Evolutionary conservation across 1,140 invertebrate genomes (phyloP).

Genomic region (Chelonus insularis): DNA sequence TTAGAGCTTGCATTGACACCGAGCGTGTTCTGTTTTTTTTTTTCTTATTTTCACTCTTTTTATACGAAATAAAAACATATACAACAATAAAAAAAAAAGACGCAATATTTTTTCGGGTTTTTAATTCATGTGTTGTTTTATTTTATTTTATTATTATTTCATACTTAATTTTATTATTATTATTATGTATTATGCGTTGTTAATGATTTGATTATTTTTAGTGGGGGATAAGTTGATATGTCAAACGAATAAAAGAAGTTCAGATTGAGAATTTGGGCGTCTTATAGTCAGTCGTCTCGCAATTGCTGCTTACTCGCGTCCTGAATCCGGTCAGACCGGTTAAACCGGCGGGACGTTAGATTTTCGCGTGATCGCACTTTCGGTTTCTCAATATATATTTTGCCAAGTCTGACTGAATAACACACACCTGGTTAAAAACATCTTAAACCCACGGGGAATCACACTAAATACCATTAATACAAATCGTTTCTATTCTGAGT

Average conservation of each 20-base stretch:
- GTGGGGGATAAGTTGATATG: slow-evolving; percentile 4
- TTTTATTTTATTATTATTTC: background rate
- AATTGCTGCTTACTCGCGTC: slow-evolving; percentile 25
- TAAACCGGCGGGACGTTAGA: slow-evolving; percentile 57
- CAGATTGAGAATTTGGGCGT: slow-evolving; percentile 3
- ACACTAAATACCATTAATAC: too few species aligned
- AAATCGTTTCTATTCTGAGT: background rate
- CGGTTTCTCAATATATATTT: slow-evolving; percentile 50
- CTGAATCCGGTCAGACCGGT: slow-evolving; percentile 61
- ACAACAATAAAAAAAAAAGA: background rate
- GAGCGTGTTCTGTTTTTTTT: background rate
- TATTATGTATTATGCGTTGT: background rate
- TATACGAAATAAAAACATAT: background rate
- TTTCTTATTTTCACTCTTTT: background rate
- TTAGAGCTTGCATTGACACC: background rate
- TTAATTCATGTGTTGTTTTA: background rate
- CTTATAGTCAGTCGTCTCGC: background rate
- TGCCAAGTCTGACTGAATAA: background rate
- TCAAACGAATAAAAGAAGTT: background rate
- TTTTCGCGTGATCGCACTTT: slow-evolving; percentile 63
- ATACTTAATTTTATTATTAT: background rate
- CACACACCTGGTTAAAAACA: background rate
- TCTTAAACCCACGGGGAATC: background rate
- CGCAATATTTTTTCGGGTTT: background rate
- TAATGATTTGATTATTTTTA: slow-evolving; percentile 43